Evolutionary conservation across 1,140 invertebrate species (phyloP).

Genomic region (Heliconius melpomene): DNA sequence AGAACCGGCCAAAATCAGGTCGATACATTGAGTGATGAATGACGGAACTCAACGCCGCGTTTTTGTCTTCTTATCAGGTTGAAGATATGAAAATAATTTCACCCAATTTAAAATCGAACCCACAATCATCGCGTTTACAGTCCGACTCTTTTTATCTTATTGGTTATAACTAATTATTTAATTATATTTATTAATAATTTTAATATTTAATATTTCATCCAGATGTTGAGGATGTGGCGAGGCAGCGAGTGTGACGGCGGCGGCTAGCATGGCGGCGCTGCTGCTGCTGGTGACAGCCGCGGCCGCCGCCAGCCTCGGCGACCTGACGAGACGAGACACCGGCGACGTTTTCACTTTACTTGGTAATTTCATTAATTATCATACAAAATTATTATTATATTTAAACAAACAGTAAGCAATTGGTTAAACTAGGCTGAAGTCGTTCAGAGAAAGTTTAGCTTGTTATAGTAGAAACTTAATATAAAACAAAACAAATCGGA

Average conservation of each 20-base stretch:
- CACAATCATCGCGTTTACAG: no score
- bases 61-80: no score
- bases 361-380: constrained; percentile 37
- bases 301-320: constrained; percentile 58
- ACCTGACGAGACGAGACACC: constrained; percentile 60
- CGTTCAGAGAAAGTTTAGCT: not conserved
- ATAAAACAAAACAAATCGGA: no score
- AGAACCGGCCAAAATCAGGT: no score
- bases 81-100: no score
- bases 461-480: no score
- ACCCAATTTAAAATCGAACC: no score
- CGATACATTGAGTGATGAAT: no score
- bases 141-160: no score
- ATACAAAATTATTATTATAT: not conserved
- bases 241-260: constrained; percentile 41
- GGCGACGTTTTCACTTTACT: constrained; percentile 64
- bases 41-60: no score
- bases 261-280: constrained; percentile 66
- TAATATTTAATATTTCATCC: not conserved
- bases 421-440: not conserved
- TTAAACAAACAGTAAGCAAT: no score
- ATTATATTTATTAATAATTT: not conserved
- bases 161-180: not conserved
- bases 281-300: constrained; percentile 56
- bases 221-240: constrained; percentile 33